A percentile compares a stretch with the other conserved stretches of the same genome.
Conservation (phyloP, 2,113 vertebrate species). For the Aleadryas rufinucha region DNA sequence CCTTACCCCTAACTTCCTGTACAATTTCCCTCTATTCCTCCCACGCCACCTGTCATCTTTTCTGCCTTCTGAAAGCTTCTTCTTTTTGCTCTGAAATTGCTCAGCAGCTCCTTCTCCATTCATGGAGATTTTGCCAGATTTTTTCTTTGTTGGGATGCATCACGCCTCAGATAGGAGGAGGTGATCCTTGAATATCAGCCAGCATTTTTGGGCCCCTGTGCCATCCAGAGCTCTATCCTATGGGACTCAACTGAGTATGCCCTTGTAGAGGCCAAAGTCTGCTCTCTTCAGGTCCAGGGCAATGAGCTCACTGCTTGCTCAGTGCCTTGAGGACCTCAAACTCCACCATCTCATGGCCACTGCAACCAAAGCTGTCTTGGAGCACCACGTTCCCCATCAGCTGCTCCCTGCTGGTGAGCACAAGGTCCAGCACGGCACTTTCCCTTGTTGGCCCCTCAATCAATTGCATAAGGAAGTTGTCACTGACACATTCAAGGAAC, state of each 20-base stretch:
- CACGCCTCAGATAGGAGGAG: neutral
- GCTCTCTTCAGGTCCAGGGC: neutral
- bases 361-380: neutral
- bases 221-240: neutral
- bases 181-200: neutral
- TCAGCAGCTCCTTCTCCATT: neutral
- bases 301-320: neutral
- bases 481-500: neutral
- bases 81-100: neutral
- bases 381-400: neutral
- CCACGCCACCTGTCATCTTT: neutral
- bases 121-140: neutral
- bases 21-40: neutral
- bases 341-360: neutral
- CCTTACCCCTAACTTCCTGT: neutral
- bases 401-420: neutral
- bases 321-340: neutral
- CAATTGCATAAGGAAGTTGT: neutral
- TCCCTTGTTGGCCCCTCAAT: neutral
- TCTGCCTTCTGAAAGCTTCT: neutral
- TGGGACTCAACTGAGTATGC: neutral
- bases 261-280: neutral
- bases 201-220: neutral
- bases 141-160: neutral
- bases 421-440: neutral